Base-by-base conservation (phyloP, 2,113 vertebrate genomes). In the Gnathonemus longibarbis region DNA sequence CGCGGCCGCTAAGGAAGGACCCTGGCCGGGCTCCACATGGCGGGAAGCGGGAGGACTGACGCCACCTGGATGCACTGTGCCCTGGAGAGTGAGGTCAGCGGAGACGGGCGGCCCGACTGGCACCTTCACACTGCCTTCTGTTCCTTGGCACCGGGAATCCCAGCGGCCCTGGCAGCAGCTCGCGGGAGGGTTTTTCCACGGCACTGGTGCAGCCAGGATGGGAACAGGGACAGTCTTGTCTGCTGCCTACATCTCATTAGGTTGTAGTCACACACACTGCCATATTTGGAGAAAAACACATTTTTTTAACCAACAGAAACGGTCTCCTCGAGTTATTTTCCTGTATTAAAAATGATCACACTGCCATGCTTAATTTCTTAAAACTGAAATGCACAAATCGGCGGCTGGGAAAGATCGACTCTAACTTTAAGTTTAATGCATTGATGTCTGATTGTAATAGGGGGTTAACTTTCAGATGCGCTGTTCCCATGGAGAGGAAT, bases 201-300 rank as follows among this genome's bases (percentile, higher is more conserved):
- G 56, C 46, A 13, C 56, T 48, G 11, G 19, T 49, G 35, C 74
- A n/a, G 84, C 50, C 84, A 87, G 87, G 35, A 50, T 49, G 70
- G 19, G 50, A 77, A 90, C 87, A 88, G 87, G 70, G 42, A 88
- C 74, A 84, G 52, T 74, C 58, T 62, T 84, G 74, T 88, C 53
- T 88, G n/a, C 49, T 11, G 39, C 42, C 21, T 9, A 84, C n/a
- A 52, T 50, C 88, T 50, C 74, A 24, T 80, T 39, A 83, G 10
- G 9, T 19, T 42, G 24, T 39, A 46, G 45, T n/a, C 58, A 49
- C 39, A 48, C 62, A 48, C n/a, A 48, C 13, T 62, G 21, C 17
- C 56, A 39, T 56, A 85, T 62, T 58, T 70, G 84, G 58, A 49
- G 88, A 13, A 48, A 74, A 88, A 74, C 58, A 27, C 4, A 49